These are phyloP conservation scores for Spinibarbus caldwelli DNA, from an alignment of 2,797 vertebrate species.

Conservation along the genomic window DNA sequence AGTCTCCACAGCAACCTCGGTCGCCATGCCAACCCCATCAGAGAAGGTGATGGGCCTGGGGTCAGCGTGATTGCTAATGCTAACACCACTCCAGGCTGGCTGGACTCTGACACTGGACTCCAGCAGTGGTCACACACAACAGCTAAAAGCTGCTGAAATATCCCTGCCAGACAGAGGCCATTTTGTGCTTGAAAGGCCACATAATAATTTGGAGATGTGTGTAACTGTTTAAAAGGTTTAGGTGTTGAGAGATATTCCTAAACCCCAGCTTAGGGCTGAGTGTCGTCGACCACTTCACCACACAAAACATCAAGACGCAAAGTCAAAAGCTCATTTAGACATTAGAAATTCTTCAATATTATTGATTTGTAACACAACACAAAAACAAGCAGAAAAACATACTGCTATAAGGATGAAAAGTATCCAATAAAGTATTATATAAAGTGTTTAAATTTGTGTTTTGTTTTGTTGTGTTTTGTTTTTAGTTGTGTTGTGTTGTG, in stretches of 20 bases:
- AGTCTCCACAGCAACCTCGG: slow-evolving; percentile 21
- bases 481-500: too few species aligned
- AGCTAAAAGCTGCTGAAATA: slow-evolving; percentile 12
- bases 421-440: too few species aligned
- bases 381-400: not conserved
- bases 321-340: not conserved
- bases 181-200: not conserved
- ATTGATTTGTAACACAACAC: not conserved
- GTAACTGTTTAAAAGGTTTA: not conserved
- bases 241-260: not conserved
- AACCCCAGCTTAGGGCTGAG: not conserved
- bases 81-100: slow-evolving; percentile 15
- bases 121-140: slow-evolving; percentile 6
- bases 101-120: slow-evolving; percentile 17
- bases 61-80: slow-evolving; percentile 8
- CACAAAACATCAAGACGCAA: not conserved
- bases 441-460: not conserved
- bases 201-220: not conserved
- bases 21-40: slow-evolving; percentile 39
- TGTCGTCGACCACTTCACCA: not conserved
- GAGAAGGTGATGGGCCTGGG: slow-evolving; percentile 26
- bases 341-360: not conserved
- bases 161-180: slow-evolving; percentile 8
- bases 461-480: not conserved
- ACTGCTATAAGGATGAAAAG: not conserved